These are phyloP conservation scores for Ceratoteleas bidentatus DNA, from an alignment of 1,140 invertebrate species.

Conservation along the genomic window DNA sequence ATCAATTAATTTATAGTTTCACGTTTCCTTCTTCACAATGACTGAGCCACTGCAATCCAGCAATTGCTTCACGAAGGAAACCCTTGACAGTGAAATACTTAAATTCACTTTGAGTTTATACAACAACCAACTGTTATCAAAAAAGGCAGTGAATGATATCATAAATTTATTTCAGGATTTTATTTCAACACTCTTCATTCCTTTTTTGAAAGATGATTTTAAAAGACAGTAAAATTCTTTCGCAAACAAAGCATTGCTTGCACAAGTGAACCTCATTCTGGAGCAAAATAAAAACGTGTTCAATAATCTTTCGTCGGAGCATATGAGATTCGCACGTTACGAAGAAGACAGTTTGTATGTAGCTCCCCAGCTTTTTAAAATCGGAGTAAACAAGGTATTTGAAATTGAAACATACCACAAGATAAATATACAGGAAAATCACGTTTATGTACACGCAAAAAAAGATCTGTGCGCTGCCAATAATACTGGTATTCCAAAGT, in stretches of 20 bases:
- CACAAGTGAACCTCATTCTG: conserved; percentile 26
- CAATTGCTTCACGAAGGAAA: too few relatives aligned
- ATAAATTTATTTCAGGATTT: conserved; percentile 34
- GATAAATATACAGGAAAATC: conserved; percentile 5
- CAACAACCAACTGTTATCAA: conserved; percentile 32
- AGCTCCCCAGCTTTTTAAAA: conserved; percentile 24
- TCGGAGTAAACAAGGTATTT: conserved; percentile 12
- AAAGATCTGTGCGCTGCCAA: too few relatives aligned
- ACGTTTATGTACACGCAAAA: too few relatives aligned
- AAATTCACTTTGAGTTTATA: too few relatives aligned
- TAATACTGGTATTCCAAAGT: too few relatives aligned
- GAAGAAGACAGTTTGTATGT: conserved; percentile 29
- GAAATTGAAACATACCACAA: background rate
- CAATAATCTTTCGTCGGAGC: conserved; percentile 30
- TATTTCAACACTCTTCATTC: conserved; percentile 33
- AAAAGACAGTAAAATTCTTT: conserved; percentile 24
- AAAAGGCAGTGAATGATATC: conserved; percentile 28
- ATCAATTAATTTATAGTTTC: too few relatives aligned
- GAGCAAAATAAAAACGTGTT: conserved; percentile 35
- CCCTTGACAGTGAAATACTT: too few relatives aligned
- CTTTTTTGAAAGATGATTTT: conserved; percentile 36
- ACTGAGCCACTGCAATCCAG: too few relatives aligned
- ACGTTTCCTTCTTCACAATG: too few relatives aligned
- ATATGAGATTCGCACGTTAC: conserved; percentile 36
- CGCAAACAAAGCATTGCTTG: background rate